Evolutionary conservation across 2,113 vertebrate genomes (phyloP).

Genomic region (Antechinus stuartii): DNA sequence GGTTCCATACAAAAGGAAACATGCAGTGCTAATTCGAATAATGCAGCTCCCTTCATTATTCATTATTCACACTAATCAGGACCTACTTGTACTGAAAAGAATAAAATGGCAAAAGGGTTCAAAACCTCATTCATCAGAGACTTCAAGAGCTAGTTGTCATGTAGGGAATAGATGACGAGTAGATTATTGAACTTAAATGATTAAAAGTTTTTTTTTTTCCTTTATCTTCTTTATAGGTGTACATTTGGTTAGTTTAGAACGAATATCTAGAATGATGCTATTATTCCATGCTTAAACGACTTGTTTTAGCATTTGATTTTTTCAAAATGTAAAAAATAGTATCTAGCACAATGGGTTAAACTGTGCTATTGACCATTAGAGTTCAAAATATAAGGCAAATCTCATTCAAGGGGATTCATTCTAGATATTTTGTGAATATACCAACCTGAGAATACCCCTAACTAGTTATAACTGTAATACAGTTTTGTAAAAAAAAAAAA

Average conservation of each 20-base stretch:
- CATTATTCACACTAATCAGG: not conserved
- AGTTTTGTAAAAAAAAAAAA: not conserved
- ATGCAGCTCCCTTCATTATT: not conserved
- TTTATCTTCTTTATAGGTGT: not conserved
- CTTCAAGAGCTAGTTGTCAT: not conserved
- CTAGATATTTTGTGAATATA: not conserved
- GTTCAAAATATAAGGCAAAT: not conserved
- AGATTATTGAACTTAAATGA: slow-evolving; percentile 39
- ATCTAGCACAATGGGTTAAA: not conserved
- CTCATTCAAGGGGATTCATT: not conserved
- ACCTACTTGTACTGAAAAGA: not conserved
- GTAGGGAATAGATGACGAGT: slow-evolving; percentile 26
- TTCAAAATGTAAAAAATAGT: not conserved
- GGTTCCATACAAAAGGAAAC: not conserved
- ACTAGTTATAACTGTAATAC: not conserved
- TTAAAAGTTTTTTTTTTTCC: not conserved
- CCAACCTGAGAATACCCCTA: not conserved
- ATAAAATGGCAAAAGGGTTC: not conserved
- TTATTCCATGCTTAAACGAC: slow-evolving; percentile 24
- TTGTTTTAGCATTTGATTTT: not conserved
- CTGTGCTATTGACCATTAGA: not conserved
- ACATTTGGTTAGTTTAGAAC: slow-evolving; percentile 44
- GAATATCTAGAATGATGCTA: slow-evolving; percentile 29
- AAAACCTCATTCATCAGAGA: not conserved
- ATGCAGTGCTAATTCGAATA: not conserved